phyloP scores from a whole-genome alignment of 2,113 vertebrate species.

The Symphodus melops region DNA sequence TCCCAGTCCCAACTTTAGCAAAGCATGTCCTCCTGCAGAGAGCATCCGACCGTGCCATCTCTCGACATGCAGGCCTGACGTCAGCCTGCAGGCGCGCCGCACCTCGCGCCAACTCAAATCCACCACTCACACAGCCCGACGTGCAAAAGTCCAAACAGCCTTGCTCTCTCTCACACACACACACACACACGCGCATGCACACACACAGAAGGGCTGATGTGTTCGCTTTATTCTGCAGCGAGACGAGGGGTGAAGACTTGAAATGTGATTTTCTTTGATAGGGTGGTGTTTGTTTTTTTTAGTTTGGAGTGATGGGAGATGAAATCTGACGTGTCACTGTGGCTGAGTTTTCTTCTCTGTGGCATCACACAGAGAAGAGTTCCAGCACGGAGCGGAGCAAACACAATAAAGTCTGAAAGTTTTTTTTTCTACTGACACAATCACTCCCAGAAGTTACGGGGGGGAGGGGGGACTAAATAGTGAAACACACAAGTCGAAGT shows the following conservation, averaged over 20 bases:
- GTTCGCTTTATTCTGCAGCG: slow-evolving; percentile 18
- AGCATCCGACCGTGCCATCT: slow-evolving; percentile 38
- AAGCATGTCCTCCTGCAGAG: slow-evolving; percentile 64
- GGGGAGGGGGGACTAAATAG: neutral
- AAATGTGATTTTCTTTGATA: slow-evolving; percentile 28
- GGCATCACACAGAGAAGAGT: slow-evolving; percentile 15
- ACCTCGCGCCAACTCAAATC: slow-evolving; percentile 29
- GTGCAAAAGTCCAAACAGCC: slow-evolving; percentile 38
- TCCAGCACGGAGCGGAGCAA: slow-evolving; percentile 13
- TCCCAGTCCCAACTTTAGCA: slow-evolving; percentile 59
- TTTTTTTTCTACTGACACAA: neutral
- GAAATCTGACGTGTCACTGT: slow-evolving; percentile 35
- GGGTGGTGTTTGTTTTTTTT: slow-evolving; percentile 25
- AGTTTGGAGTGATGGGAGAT: slow-evolving; percentile 40
- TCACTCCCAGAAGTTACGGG: neutral
- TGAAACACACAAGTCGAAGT: neutral
- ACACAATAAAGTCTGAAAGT: neutral
- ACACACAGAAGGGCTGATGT: slow-evolving; percentile 20
- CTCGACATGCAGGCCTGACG: slow-evolving; percentile 67
- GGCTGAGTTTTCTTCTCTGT: neutral
- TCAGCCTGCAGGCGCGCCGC: slow-evolving; percentile 56
- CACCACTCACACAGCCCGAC: slow-evolving; percentile 10
- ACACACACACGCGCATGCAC: neutral
- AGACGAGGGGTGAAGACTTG: slow-evolving; percentile 35
- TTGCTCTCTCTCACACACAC: neutral